A percentile compares a stretch with the other conserved stretches of the same genome.
Conservation (phyloP, 2,113 vertebrate genomes). For the Lates calcarifer region DNA sequence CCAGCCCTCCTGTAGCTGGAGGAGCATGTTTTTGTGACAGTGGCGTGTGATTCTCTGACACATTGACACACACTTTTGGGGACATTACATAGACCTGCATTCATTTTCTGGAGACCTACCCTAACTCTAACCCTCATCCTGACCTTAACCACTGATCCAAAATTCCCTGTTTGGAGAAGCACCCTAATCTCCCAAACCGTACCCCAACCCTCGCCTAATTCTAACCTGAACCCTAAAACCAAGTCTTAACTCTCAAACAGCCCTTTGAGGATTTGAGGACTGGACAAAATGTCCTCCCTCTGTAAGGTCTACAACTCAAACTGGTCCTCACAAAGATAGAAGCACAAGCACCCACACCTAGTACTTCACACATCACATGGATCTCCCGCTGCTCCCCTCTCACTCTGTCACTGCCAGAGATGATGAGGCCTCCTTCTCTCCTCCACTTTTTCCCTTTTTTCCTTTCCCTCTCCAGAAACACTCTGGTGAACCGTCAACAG, state of each 20-base stretch:
- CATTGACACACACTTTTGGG: not conserved
- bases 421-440: conserved; percentile 51
- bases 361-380: not conserved
- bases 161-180: too few relatives aligned
- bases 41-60: conserved; percentile 44
- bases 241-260: too few relatives aligned
- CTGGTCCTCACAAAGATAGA: not conserved
- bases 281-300: not conserved
- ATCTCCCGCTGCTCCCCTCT: conserved; percentile 21
- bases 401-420: conserved; percentile 42
- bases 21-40: conserved; percentile 56
- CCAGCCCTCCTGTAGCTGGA: conserved; percentile 47
- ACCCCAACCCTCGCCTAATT: too few relatives aligned
- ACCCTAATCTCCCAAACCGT: too few relatives aligned
- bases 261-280: too few relatives aligned
- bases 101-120: too few relatives aligned
- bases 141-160: too few relatives aligned
- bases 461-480: conserved; percentile 89
- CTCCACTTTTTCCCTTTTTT: conserved; percentile 70
- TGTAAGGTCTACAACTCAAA: not conserved
- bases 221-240: too few relatives aligned
- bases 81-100: too few relatives aligned
- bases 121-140: too few relatives aligned
- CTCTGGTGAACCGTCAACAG: conserved; percentile 68
- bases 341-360: not conserved